These are phyloP conservation scores for Morus bassanus DNA, from an alignment of 2,797 vertebrate genomes.

Conservation along the genomic window DNA sequence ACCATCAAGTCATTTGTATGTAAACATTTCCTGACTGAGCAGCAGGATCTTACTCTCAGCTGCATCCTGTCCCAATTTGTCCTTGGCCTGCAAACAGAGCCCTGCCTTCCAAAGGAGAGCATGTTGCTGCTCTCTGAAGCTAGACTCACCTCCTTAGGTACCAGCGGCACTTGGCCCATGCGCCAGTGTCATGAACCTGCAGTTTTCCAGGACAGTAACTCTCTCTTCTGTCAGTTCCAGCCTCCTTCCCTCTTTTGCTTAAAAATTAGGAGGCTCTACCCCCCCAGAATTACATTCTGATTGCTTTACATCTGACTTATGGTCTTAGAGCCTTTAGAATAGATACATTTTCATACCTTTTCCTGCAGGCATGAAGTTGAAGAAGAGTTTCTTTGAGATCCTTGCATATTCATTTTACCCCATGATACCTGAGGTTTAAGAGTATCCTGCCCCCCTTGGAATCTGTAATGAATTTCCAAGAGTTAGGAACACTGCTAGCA, in stretches of 20 bases:
- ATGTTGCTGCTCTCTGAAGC: neutral
- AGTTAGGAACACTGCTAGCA: neutral
- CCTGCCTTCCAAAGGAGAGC: neutral
- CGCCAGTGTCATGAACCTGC: neutral
- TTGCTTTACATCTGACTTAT: neutral
- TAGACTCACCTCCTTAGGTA: neutral
- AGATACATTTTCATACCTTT: neutral
- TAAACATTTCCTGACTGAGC: conserved; percentile 29
- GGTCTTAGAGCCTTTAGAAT: neutral
- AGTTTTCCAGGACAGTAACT: neutral
- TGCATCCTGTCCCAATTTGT: conserved; percentile 41
- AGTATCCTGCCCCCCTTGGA: neutral
- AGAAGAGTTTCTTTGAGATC: neutral
- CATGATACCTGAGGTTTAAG: neutral
- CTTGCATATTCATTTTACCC: neutral
- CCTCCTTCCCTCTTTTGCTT: neutral
- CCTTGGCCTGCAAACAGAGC: neutral
- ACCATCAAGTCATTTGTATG: conserved; percentile 6
- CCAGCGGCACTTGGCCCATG: neutral
- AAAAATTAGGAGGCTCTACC: neutral
- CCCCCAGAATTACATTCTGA: neutral
- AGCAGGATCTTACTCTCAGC: conserved; percentile 24
- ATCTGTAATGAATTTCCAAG: neutral
- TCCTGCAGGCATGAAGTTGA: neutral
- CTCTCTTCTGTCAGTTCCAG: neutral